phyloP scores from a whole-genome alignment of 2,113 vertebrate genomes.

The Microtus richardsoni region DNA sequence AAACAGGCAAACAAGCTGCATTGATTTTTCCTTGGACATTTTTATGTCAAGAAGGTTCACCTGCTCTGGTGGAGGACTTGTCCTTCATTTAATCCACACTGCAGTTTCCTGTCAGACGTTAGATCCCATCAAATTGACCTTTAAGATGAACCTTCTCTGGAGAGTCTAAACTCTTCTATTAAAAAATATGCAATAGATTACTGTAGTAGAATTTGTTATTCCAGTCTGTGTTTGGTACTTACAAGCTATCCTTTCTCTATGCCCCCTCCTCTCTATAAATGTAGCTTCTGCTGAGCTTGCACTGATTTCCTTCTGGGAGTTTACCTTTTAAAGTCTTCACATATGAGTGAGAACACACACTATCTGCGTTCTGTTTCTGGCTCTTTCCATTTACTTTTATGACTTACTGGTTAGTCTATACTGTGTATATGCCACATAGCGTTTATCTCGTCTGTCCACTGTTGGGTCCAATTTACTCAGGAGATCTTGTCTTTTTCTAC shows the following conservation, averaged over 20 bases:
- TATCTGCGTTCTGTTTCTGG: neutral
- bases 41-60: neutral
- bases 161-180: neutral
- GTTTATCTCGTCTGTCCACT: neutral
- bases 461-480: neutral
- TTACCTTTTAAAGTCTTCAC: neutral
- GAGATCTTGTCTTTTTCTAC: no score
- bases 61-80: neutral
- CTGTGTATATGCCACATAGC: neutral
- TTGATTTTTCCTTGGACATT: neutral
- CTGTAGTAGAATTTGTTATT: neutral
- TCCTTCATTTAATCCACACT: neutral
- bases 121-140: neutral
- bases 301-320: neutral
- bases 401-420: neutral
- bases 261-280: no score
- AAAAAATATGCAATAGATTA: neutral
- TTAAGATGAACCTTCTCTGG: neutral
- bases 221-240: neutral
- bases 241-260: no score
- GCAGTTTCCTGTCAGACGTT: neutral
- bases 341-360: neutral
- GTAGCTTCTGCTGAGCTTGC: no score
- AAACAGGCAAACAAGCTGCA: neutral
- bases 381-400: neutral